A percentile compares a stretch with the other conserved stretches of the same genome.
Conservation (phyloP, 2,113 vertebrate species). For the Pelecanoides urinatrix region DNA sequence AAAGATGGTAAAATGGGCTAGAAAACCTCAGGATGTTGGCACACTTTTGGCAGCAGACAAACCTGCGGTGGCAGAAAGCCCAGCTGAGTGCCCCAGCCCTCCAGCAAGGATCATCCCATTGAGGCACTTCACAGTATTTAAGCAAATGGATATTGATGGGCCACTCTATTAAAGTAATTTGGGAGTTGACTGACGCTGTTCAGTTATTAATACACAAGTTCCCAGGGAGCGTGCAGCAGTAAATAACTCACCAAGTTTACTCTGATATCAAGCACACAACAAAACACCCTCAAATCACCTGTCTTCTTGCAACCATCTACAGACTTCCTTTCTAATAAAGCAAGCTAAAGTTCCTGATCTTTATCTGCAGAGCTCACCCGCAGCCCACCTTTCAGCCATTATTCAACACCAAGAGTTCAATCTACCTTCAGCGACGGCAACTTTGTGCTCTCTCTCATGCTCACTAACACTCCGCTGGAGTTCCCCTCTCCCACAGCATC, state of each 20-base stretch:
- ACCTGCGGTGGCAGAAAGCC: not conserved
- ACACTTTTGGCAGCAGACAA: not conserved
- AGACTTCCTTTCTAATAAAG: not conserved
- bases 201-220: not conserved
- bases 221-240: not conserved
- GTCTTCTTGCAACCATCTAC: not conserved
- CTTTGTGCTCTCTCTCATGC: not conserved
- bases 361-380: not conserved
- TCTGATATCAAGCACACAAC: not conserved
- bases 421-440: not conserved
- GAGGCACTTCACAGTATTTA: not conserved
- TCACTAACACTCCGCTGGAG: not conserved
- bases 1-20: not conserved
- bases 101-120: not conserved
- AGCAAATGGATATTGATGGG: not conserved
- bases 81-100: not conserved
- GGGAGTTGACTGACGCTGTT: not conserved
- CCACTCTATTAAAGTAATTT: not conserved
- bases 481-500: not conserved
- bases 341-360: not conserved
- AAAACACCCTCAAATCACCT: not conserved
- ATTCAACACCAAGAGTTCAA: not conserved
- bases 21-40: not conserved
- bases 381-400: not conserved
- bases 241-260: not conserved